Evolutionary conservation across 2,888 invertebrate genomes (phyloP).

Genomic region (Cataglyphis cursor): DNA sequence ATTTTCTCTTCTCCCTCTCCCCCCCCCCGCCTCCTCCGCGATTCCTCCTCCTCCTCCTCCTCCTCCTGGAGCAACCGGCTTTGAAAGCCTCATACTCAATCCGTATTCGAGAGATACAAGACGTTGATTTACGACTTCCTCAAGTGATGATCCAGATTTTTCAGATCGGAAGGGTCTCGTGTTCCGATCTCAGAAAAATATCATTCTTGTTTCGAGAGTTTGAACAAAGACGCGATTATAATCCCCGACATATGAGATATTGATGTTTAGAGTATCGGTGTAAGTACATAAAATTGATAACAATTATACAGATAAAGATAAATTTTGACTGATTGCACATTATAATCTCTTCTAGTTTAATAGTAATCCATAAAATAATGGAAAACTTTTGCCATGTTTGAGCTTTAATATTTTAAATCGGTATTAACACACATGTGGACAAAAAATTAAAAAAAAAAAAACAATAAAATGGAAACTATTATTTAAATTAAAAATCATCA

Average conservation of each 20-base stretch:
- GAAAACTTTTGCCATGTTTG: neutral
- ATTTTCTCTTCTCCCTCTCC: slow-evolving; percentile 26
- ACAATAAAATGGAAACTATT: neutral
- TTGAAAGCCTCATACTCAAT: slow-evolving; percentile 59
- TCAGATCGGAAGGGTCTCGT: slow-evolving; percentile 40
- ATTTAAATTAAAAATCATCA: neutral
- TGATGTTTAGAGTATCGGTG: neutral
- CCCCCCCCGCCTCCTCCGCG: slow-evolving; percentile 24
- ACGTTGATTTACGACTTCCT: slow-evolving; percentile 58
- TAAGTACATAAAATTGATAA: neutral
- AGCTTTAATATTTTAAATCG: neutral
- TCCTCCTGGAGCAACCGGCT: slow-evolving; percentile 66
- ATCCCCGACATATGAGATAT: neutral
- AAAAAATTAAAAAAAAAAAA: neutral
- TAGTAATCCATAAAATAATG: neutral
- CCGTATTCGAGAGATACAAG: slow-evolving; percentile 56
- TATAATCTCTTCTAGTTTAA: neutral
- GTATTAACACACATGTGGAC: neutral
- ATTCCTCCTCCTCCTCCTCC: slow-evolving; percentile 21
- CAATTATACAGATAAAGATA: neutral
- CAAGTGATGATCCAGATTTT: slow-evolving; percentile 60
- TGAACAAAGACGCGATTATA: slow-evolving; percentile 9
- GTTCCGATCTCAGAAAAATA: slow-evolving; percentile 28
- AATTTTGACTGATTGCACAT: neutral
- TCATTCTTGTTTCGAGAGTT: slow-evolving; percentile 51